These are phyloP conservation scores for Microcebus ravelobensis DNA, from an alignment of 2,113 vertebrate genomes.

Conservation along the genomic window DNA sequence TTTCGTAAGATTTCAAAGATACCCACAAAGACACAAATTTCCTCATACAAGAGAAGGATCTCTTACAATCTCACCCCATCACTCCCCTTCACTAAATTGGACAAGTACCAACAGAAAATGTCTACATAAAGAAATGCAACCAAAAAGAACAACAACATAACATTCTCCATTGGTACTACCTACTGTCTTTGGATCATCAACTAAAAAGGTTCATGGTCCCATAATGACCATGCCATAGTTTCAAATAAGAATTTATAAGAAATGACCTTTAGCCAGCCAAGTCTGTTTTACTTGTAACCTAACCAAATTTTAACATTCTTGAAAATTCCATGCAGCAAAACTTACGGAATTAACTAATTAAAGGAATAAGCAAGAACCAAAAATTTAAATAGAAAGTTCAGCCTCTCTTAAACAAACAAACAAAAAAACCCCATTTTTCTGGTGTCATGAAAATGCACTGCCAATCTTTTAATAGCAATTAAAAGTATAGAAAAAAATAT, in stretches of 20 bases:
- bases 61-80: background rate
- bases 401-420: background rate
- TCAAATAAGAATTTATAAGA: background rate
- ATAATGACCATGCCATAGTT: background rate
- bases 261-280: background rate
- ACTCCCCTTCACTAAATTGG: background rate
- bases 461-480: background rate
- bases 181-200: background rate
- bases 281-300: background rate
- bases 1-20: background rate
- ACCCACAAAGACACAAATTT: background rate
- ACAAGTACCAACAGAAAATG: background rate
- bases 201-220: background rate
- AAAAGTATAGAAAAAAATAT: background rate
- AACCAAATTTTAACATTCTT: conserved; percentile 15
- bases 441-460: conserved; percentile 12
- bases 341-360: background rate
- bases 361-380: background rate
- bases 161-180: background rate
- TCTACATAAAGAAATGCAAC: background rate
- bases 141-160: background rate
- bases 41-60: background rate
- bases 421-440: background rate
- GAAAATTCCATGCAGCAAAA: conserved; percentile 18
- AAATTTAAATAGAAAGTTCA: background rate